A percentile compares a stretch with the other conserved stretches of the same genome.
Conservation (phyloP, 1,140 invertebrate species). For the Dendrolimus kikuchii region DNA sequence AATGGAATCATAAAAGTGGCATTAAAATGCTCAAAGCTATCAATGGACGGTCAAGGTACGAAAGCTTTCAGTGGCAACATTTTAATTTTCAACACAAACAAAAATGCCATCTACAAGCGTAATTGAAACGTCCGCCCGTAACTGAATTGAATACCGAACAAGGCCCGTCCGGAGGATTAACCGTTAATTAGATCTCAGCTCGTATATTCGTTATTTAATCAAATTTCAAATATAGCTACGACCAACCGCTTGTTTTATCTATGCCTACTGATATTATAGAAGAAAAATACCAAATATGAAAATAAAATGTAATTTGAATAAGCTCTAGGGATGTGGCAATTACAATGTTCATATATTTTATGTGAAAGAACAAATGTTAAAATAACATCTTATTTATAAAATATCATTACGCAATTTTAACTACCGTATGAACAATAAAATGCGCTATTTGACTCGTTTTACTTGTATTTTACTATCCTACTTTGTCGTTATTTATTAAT, state of each 20-base stretch:
- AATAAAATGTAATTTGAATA: neutral
- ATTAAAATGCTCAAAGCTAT: neutral
- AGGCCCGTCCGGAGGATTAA: constrained; percentile 40
- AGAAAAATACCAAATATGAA: constrained; percentile 5
- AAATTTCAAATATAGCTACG: constrained; percentile 31
- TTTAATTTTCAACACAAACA: constrained; percentile 46
- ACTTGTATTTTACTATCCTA: too few relatives aligned
- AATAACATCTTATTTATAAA: too few relatives aligned
- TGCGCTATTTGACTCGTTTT: too few relatives aligned
- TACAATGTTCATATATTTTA: too few relatives aligned
- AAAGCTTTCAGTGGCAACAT: constrained; percentile 42
- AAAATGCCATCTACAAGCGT: constrained; percentile 43
- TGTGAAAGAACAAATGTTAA: too few relatives aligned
- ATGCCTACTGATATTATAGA: neutral
- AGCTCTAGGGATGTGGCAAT: too few relatives aligned
- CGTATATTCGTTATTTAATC: constrained; percentile 40
- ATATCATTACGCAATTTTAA: too few relatives aligned
- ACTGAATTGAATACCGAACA: constrained; percentile 46
- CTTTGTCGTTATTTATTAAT: too few relatives aligned
- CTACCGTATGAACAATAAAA: too few relatives aligned
- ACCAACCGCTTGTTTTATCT: constrained; percentile 25
- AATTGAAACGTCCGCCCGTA: constrained; percentile 48
- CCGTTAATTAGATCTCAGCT: constrained; percentile 59
- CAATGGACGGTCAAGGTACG: constrained; percentile 8
- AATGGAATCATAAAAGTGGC: too few relatives aligned